Evolutionary conservation across 2,797 vertebrate species (phyloP).

Genomic region (Aselliscus stoliczkanus): DNA sequence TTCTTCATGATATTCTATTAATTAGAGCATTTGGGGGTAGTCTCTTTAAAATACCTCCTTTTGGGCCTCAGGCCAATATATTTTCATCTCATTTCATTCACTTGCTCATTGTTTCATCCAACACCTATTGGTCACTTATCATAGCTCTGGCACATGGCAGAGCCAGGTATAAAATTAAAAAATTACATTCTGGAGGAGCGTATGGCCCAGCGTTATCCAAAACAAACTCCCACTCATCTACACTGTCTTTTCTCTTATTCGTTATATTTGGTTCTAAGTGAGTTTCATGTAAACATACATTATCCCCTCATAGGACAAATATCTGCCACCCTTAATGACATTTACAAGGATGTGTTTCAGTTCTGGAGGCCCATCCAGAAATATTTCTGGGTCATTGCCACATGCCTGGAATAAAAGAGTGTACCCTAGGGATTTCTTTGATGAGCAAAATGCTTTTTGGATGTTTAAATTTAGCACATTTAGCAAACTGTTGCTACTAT

Average conservation of each 20-base stretch:
- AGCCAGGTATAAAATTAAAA: not conserved
- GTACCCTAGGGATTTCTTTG: not conserved
- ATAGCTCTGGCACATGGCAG: not conserved
- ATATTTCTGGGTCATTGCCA: conserved; percentile 20
- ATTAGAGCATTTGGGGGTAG: not conserved
- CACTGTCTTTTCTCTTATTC: not conserved
- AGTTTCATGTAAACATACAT: conserved; percentile 31
- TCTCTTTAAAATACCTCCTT: not conserved
- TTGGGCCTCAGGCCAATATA: not conserved
- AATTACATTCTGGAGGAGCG: not conserved
- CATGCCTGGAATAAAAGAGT: conserved; percentile 5
- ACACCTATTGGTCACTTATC: not conserved
- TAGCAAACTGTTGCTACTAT: not conserved
- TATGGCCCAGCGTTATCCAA: not conserved
- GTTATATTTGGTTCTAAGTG: not conserved
- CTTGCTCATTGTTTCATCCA: not conserved
- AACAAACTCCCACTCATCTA: not conserved
- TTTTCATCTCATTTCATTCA: not conserved
- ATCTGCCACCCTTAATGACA: conserved; percentile 53
- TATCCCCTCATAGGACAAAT: conserved; percentile 46
- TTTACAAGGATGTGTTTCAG: conserved; percentile 33
- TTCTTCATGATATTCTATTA: not conserved
- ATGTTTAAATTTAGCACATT: not conserved
- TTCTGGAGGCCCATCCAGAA: conserved; percentile 22
- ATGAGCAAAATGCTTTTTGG: not conserved